Conservation (phyloP, 2,113 vertebrate species). For the Grallaria varia region DNA sequence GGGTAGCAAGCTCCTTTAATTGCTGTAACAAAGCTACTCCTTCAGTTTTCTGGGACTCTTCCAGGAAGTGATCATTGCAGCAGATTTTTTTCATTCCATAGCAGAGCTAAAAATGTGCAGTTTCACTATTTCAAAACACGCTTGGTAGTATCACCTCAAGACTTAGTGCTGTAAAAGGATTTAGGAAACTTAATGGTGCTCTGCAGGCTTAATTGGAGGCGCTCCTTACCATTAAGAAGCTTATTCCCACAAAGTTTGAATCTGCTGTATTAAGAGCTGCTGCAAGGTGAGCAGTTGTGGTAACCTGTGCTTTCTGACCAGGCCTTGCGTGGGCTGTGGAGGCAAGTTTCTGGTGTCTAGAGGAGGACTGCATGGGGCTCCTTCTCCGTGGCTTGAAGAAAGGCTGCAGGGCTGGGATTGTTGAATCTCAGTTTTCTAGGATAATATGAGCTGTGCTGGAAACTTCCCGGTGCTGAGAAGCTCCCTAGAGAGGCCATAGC, state of each 20-base stretch:
- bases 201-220: background rate
- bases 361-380: background rate
- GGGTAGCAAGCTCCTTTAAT: constrained; percentile 67
- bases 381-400: background rate
- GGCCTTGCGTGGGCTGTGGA: accelerated
- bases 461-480: background rate
- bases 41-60: constrained; percentile 64
- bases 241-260: background rate
- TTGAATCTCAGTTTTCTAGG: background rate
- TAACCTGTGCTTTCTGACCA: background rate
- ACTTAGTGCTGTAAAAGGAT: background rate
- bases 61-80: constrained; percentile 49
- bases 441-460: background rate
- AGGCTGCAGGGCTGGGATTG: background rate
- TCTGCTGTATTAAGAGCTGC: background rate
- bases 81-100: constrained; percentile 39
- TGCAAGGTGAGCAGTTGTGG: background rate
- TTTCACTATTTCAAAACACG: constrained; percentile 30
- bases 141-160: constrained; percentile 22
- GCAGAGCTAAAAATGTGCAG: constrained; percentile 48
- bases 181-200: background rate
- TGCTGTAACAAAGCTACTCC: constrained; percentile 71
- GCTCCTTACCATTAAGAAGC: background rate
- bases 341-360: background rate
- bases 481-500: background rate